Base-by-base conservation (phyloP, 2,113 vertebrate species). In the Probosciger aterrimus region DNA sequence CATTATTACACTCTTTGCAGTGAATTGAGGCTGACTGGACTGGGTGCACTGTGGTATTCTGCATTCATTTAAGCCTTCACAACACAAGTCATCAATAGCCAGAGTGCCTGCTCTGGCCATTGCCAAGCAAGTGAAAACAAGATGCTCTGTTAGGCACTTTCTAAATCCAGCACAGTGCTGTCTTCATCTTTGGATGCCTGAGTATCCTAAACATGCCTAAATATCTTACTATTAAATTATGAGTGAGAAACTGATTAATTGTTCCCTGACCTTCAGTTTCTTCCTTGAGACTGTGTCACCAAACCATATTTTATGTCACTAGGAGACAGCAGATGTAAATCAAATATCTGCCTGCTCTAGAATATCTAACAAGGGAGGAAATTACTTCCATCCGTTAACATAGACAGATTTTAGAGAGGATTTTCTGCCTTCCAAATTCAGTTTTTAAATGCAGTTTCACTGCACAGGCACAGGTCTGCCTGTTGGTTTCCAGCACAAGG, bases 271-370 rank as follows among this genome's bases (percentile, higher is more conserved):
- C 80, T 92, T 93, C 76, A 39, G 50, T 39, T 78, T 91, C 77
- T 75, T 89, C 88, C 84, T 6, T 81, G 74, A 91, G 62, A 60
- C 37, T 75, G 23, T 88, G 69, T 92, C 91, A 94, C 83, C 65
- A 93, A 90, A 90, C 49, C 6, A 2, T 86, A 88, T 88, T 84
- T 96, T 86, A 75, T 92, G 86, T 95, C 88, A 84, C 60, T 64
- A 64, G 50, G 43, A 83, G 73, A 86, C 37, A 84, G 83, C 33
- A 93, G 64, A 63, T 2, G 1, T 86, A 93, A 88, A 96, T 94
- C 80, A 90, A 92, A 2, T 88, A 86, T 64, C 90, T 96, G 80
- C 46, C 55, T 81, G 55, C 33, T 88, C 46, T 50, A 50, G 73
- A 88, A 91, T 83, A 81, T n/a, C 53, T 92, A 78, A 82, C 23